Evolutionary conservation across 1,140 invertebrate genomes (phyloP).

Genomic region (Eumaeus atala): DNA sequence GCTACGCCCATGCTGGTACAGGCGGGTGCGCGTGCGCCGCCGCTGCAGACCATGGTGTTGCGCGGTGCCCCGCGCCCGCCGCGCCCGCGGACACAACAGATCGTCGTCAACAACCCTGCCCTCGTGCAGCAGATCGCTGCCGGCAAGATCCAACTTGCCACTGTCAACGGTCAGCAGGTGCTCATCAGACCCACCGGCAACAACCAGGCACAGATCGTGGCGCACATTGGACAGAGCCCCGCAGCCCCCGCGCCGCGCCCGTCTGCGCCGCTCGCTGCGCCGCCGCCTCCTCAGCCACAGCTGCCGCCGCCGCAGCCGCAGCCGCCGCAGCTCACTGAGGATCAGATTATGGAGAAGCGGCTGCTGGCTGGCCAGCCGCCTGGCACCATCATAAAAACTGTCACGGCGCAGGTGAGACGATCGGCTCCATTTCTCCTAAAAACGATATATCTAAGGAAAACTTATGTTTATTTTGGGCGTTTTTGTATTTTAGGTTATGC

Average conservation of each 20-base stretch:
- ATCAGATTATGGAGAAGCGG: slow-evolving; percentile 79
- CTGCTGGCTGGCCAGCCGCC: slow-evolving; percentile 84
- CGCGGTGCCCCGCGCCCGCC: slow-evolving; percentile 34
- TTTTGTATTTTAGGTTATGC: slow-evolving; percentile 78
- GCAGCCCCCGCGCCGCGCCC: slow-evolving; percentile 34
- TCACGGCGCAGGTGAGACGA: slow-evolving; percentile 78
- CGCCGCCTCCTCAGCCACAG: slow-evolving; percentile 31
- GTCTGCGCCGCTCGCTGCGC: slow-evolving; percentile 34
- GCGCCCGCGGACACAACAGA: slow-evolving; percentile 74
- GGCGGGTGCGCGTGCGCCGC: slow-evolving; percentile 37
- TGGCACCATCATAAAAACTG: slow-evolving; percentile 90
- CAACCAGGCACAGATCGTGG: slow-evolving; percentile 81
- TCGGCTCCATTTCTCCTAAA: neutral
- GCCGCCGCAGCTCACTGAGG: slow-evolving; percentile 56
- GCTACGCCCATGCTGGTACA: slow-evolving; percentile 53
- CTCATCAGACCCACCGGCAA: slow-evolving; percentile 82
- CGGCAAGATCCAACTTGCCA: slow-evolving; percentile 87
- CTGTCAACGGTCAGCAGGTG: slow-evolving; percentile 88
- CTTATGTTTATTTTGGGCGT: slow-evolving; percentile 11
- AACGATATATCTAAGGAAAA: neutral
- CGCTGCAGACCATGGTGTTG: slow-evolving; percentile 54
- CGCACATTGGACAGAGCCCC: slow-evolving; percentile 72
- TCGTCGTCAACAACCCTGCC: slow-evolving; percentile 83
- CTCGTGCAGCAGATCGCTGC: slow-evolving; percentile 84
- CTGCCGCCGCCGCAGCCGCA: slow-evolving; percentile 24